phyloP scores from a whole-genome alignment of 1,140 invertebrate species.

The Drosophila kohkoa region DNA sequence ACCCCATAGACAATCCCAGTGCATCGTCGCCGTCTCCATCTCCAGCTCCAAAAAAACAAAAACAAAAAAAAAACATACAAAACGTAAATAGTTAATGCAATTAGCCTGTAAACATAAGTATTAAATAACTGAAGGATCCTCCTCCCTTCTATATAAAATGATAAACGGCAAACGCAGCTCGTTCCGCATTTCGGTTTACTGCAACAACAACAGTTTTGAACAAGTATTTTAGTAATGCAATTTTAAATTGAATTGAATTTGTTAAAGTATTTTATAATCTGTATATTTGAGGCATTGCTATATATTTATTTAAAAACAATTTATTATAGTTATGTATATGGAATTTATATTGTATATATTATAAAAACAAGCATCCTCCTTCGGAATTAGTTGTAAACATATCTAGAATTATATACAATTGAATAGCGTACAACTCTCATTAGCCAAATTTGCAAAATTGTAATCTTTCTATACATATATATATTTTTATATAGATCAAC shows the following conservation, averaged over 20 bases:
- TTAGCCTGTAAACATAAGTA: slow-evolving; percentile 52
- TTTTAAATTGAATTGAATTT: slow-evolving; percentile 54
- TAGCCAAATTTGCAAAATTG: slow-evolving; percentile 77
- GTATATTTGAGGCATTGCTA: slow-evolving; percentile 31
- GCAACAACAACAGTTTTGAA: slow-evolving; percentile 35
- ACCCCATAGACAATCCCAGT: slow-evolving; percentile 79
- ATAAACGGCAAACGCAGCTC: slow-evolving; percentile 27
- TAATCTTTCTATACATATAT: slow-evolving; percentile 57
- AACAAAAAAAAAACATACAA: slow-evolving; percentile 28
- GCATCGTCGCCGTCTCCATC: slow-evolving; percentile 39
- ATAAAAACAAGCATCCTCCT: neutral
- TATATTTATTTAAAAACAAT: slow-evolving; percentile 40
- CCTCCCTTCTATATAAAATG: slow-evolving; percentile 24
- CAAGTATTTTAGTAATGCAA: slow-evolving; percentile 68
- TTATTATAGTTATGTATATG: slow-evolving; percentile 41
- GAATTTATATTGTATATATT: slow-evolving; percentile 51
- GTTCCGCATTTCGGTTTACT: slow-evolving; percentile 50
- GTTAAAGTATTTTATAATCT: slow-evolving; percentile 64
- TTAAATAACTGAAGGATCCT: slow-evolving; percentile 36
- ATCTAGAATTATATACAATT: slow-evolving; percentile 32
- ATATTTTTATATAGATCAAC: slow-evolving; percentile 11
- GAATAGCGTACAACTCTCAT: slow-evolving; percentile 69
- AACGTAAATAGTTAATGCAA: slow-evolving; percentile 36
- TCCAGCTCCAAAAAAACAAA: slow-evolving; percentile 40
- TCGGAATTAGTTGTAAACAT: slow-evolving; percentile 58